Percentiles rank a stretch among this genome's conserved stretches.
Evolutionary conservation across 2,113 vertebrate genomes (phyloP).

Genomic region (Tichodroma muraria): DNA sequence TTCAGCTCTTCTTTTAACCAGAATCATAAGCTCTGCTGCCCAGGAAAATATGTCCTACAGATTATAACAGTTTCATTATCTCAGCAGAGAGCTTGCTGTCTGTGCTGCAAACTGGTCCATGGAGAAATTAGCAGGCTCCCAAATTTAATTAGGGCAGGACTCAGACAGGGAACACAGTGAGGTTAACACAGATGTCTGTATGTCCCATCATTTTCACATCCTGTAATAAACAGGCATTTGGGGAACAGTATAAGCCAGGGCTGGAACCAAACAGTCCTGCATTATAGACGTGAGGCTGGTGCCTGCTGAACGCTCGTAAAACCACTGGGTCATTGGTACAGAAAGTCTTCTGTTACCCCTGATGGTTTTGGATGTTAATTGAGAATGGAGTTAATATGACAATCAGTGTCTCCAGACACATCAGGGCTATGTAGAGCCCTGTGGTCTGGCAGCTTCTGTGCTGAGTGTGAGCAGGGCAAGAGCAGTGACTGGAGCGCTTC

Average conservation of each 20-base stretch:
- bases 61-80: conserved; percentile 37
- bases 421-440: neutral
- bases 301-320: neutral
- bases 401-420: neutral
- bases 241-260: neutral
- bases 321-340: neutral
- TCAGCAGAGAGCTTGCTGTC: conserved; percentile 15
- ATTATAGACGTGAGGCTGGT: neutral
- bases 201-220: conserved; percentile 36
- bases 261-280: conserved; percentile 1
- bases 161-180: conserved; percentile 28
- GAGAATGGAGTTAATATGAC: neutral
- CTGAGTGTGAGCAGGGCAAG: neutral
- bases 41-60: neutral
- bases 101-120: neutral
- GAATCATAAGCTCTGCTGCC: neutral
- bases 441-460: neutral
- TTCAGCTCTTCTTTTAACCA: neutral
- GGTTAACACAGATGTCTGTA: conserved; percentile 43
- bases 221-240: neutral
- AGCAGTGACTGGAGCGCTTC: neutral
- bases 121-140: conserved; percentile 52
- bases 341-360: neutral
- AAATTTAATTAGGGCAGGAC: conserved; percentile 57
- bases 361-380: neutral